These are phyloP conservation scores for Iphiclides podalirius DNA, from an alignment of 2,888 invertebrate species.

Conservation along the genomic window DNA sequence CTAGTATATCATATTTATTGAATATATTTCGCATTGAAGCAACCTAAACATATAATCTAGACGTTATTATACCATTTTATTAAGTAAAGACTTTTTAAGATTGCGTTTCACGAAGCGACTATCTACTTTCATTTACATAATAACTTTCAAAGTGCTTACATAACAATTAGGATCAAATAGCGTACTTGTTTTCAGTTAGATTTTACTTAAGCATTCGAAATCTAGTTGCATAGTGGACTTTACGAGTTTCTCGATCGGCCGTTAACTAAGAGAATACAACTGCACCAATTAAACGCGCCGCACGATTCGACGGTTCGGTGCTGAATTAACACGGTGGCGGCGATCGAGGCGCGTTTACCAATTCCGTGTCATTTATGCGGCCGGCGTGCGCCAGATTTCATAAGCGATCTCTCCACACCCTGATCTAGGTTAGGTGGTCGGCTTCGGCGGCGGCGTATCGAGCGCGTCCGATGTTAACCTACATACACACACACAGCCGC, in stretches of 20 bases:
- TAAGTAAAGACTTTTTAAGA: too few species aligned
- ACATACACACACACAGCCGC: conserved; percentile 67
- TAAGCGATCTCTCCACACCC: conserved; percentile 79
- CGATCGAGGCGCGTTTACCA: conserved; percentile 18
- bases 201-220: too few species aligned
- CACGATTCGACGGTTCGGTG: too few species aligned
- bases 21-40: too few species aligned
- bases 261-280: too few species aligned
- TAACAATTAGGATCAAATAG: conserved; percentile 5
- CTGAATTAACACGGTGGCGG: too few species aligned
- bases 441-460: conserved; percentile 71
- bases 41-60: too few species aligned
- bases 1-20: too few species aligned
- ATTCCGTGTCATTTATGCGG: conserved; percentile 68
- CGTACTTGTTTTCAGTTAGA: background rate
- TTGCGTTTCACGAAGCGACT: background rate
- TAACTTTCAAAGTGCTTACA: conserved; percentile 11
- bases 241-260: too few species aligned
- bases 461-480: conserved; percentile 78
- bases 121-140: conserved; percentile 11
- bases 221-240: too few species aligned
- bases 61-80: too few species aligned
- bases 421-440: conserved; percentile 80
- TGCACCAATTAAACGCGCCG: too few species aligned
- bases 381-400: conserved; percentile 76